phyloP scores from a whole-genome alignment of 2,888 invertebrate genomes.

The Trichogramma evanescens region DNA sequence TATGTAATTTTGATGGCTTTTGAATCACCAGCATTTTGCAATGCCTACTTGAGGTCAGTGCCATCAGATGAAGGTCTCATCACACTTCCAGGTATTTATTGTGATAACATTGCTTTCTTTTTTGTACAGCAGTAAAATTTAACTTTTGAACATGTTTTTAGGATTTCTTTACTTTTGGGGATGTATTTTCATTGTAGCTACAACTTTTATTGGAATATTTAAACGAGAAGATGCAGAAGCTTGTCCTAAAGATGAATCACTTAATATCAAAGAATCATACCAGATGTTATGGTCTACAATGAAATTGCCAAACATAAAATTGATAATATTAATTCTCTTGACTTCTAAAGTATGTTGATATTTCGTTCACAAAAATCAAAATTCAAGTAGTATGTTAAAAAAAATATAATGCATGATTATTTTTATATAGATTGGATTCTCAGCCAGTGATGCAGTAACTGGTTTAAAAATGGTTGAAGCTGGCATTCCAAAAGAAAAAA shows the following conservation, averaged over 20 bases:
- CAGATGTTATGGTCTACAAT: slow-evolving; percentile 75
- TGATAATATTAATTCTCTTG: slow-evolving; percentile 70
- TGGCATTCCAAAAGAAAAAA: slow-evolving; percentile 90
- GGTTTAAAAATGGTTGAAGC: slow-evolving; percentile 91
- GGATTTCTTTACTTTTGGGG: slow-evolving; percentile 96
- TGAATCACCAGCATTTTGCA: slow-evolving; percentile 94
- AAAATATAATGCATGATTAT: not conserved
- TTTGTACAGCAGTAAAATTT: slow-evolving; percentile 1
- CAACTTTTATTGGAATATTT: slow-evolving; percentile 81
- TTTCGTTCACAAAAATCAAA: not conserved
- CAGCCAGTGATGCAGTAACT: slow-evolving; percentile 91
- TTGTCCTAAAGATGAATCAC: slow-evolving; percentile 42
- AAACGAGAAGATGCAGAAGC: slow-evolving; percentile 64
- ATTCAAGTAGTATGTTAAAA: not conserved
- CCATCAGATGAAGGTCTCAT: slow-evolving; percentile 68
- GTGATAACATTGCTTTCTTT: slow-evolving; percentile 5
- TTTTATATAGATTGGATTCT: slow-evolving; percentile 75
- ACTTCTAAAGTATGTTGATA: slow-evolving; percentile 71
- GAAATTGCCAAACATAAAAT: slow-evolving; percentile 72
- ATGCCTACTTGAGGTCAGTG: slow-evolving; percentile 73
- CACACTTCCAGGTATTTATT: slow-evolving; percentile 52
- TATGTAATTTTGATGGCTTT: slow-evolving; percentile 94
- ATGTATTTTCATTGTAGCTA: slow-evolving; percentile 79
- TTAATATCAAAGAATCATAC: slow-evolving; percentile 68
- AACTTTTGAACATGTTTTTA: slow-evolving; percentile 34